phyloP scores from a whole-genome alignment of 1,140 invertebrate species.

The Stegodyphus dumicola region DNA sequence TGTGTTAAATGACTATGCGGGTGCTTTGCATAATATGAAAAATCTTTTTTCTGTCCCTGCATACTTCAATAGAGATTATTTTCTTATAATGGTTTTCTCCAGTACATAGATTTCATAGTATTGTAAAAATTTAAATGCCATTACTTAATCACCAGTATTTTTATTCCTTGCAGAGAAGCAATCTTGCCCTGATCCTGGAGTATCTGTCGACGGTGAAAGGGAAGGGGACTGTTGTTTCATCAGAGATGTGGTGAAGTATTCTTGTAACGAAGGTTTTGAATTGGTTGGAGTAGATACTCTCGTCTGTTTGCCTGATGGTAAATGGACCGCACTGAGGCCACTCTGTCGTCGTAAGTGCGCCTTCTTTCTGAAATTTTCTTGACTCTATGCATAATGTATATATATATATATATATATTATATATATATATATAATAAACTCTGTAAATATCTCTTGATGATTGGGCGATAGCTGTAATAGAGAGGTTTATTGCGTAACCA shows the following conservation, averaged over 20 bases:
- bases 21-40: too few relatives aligned
- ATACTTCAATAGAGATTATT: too few relatives aligned
- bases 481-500: too few relatives aligned
- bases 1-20: too few relatives aligned
- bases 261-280: conserved; percentile 30
- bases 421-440: too few relatives aligned
- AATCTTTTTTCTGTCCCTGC: too few relatives aligned
- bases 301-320: conserved; percentile 3
- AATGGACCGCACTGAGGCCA: conserved; percentile 32
- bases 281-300: conserved; percentile 15
- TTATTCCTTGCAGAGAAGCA: conserved; percentile 30
- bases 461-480: too few relatives aligned
- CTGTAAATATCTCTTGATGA: too few relatives aligned
- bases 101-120: background rate
- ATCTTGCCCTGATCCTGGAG: conserved; percentile 38
- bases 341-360: conserved; percentile 45
- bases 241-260: conserved; percentile 11
- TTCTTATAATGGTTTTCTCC: background rate
- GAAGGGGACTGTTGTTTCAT: conserved; percentile 23
- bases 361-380: background rate
- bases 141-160: background rate
- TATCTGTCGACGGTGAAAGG: conserved; percentile 30
- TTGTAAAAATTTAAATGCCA: background rate
- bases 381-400: too few relatives aligned
- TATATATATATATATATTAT: too few relatives aligned